Percentiles rank a stretch among this genome's conserved stretches.
phyloP scores from a whole-genome alignment of 1,140 invertebrate species.

The Drosophila seguyi region DNA sequence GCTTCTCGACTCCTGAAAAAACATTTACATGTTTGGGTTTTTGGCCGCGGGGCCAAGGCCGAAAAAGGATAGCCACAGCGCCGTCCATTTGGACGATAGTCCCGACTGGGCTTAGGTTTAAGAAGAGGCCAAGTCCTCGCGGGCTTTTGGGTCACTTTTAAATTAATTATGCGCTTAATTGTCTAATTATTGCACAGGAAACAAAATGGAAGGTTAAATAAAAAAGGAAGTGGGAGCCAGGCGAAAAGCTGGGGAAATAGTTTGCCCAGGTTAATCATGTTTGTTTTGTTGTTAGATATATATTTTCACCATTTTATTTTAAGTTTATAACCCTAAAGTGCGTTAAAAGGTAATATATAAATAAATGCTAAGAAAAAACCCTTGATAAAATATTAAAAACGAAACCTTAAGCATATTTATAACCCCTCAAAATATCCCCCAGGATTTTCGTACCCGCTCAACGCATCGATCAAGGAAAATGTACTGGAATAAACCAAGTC shows the following conservation, averaged over 20 bases:
- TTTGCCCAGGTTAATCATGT: constrained; percentile 15
- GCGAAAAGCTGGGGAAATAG: constrained; percentile 15
- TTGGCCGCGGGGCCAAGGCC: constrained; percentile 33
- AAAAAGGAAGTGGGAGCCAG: background rate
- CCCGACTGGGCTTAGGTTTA: constrained; percentile 15
- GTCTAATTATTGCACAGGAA: constrained; percentile 65
- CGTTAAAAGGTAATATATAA: background rate
- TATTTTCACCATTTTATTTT: no score
- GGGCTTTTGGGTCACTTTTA: constrained; percentile 52
- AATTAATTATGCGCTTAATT: constrained; percentile 80
- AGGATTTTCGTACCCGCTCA: background rate
- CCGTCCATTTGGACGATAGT: constrained; percentile 4
- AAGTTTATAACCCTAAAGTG: background rate
- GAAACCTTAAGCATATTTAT: background rate
- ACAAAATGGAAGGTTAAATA: constrained; percentile 11
- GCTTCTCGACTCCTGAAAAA: constrained; percentile 38
- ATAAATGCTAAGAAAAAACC: background rate
- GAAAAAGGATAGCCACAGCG: constrained; percentile 43
- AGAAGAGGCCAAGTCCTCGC: background rate
- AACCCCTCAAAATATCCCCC: background rate
- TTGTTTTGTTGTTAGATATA: constrained; percentile 2
- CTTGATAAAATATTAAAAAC: background rate
- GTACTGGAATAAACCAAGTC: constrained; percentile 3
- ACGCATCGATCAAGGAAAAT: constrained; percentile 15
- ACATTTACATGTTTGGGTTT: constrained; percentile 37